Base-by-base conservation (phyloP, 1,140 invertebrate species). In the Centruroides vittatus region DNA sequence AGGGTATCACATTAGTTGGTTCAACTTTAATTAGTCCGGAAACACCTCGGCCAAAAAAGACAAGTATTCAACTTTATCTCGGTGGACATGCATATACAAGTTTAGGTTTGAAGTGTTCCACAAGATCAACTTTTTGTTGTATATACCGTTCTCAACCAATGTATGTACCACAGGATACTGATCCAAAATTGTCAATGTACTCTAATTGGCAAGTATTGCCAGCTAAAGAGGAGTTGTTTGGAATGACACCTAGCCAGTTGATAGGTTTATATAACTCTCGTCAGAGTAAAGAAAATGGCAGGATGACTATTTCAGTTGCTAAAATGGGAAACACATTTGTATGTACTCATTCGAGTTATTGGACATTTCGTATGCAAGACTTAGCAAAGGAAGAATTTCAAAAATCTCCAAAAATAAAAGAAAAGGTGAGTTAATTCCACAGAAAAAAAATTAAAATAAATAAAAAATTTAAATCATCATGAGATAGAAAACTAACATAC, bases 121-220 rank as follows among this genome's bases (percentile, higher is more conserved):
- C 90, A 0, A 82, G 87, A 69, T 81, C 88, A 13, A 93, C 89
- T 66, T 98, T 92, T 73, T 96, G 93, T 68, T 94, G 91, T 2
- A 69, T 77, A 23, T 93, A 93, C 71, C 82, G 89, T 65, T 86
- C 91, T 1, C 93, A 97, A 72, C 93, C 94, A 0, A 95, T 93
- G 76, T 97, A 95, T 72, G 90, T 96, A 49, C 74, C 73, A 11
- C 79, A 82, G 66, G 74, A 75, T 7, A 84, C 82, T 1, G 86
- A 91, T 70, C 85, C 89, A 65, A 89, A 86, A 68, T 75, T 97
- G 49, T 96, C 93, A 12, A 98, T 98, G 93, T 98, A 98, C 70
- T 95, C 91, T 9, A 94, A 97, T 72, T 98, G 94, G 94, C 85
- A 89, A 75, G 74, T 80, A 64, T 65, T 72, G 34, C 65, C 70